Conservation (phyloP, 2,888 invertebrate species). For the Diarsia dahlii region DNA sequence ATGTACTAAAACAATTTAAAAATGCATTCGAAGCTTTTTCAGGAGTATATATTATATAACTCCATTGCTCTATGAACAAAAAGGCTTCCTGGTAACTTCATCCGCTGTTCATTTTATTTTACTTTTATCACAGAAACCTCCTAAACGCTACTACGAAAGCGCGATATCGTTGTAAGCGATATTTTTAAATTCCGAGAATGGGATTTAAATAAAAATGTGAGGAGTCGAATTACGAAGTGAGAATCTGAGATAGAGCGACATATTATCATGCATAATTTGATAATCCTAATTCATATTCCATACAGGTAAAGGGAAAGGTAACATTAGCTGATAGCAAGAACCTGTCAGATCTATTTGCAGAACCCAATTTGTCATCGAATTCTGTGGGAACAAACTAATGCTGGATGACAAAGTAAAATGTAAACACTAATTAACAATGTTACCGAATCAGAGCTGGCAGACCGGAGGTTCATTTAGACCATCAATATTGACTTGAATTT, state of each 20-base stretch:
- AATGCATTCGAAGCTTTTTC: not conserved
- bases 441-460: not conserved
- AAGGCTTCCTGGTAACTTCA: not conserved
- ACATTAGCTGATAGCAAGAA: not conserved
- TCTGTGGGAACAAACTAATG: not conserved
- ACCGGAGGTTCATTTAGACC: constrained; percentile 8
- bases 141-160: constrained; percentile 1
- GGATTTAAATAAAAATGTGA: constrained; percentile 37
- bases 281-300: constrained; percentile 40
- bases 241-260: constrained; percentile 7
- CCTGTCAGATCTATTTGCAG: not conserved
- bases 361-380: constrained; percentile 4
- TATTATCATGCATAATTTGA: constrained; percentile 24
- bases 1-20: not conserved
- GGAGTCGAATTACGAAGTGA: constrained; percentile 10
- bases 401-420: constrained; percentile 15
- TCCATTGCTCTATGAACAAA: not conserved
- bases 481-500: constrained; percentile 26
- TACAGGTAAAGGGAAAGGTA: constrained; percentile 4
- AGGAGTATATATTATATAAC: not conserved
- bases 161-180: constrained; percentile 10
- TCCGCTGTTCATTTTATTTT: not conserved
- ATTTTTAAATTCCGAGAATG: constrained; percentile 25
- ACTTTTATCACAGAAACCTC: not conserved
- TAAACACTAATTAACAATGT: constrained; percentile 12